Evolutionary conservation across 2,113 vertebrate species (phyloP).

Genomic region (Osmerus eperlanus): DNA sequence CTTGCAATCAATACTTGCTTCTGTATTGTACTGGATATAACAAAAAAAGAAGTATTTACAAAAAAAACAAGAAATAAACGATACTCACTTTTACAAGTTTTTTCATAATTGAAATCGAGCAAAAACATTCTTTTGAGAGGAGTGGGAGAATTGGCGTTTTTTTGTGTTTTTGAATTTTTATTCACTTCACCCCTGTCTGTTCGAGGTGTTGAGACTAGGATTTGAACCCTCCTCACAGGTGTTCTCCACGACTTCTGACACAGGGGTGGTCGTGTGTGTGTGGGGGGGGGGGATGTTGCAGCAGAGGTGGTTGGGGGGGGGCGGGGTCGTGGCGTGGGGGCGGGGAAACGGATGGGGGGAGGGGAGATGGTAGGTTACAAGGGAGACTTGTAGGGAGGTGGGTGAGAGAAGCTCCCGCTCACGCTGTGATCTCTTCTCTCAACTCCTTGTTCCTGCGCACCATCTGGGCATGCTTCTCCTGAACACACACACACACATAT

Average conservation of each 20-base stretch:
- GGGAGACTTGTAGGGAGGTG: constrained; percentile 9
- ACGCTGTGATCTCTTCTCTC: constrained; percentile 80
- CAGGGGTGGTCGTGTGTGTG: constrained; percentile 40
- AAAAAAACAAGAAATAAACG: constrained; percentile 45
- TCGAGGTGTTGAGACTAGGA: constrained; percentile 8
- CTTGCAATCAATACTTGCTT: constrained; percentile 75
- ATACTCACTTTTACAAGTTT: constrained; percentile 62
- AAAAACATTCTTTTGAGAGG: constrained; percentile 68
- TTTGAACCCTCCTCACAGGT: constrained; percentile 43
- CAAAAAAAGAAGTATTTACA: constrained; percentile 80
- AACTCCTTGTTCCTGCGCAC: constrained; percentile 98
- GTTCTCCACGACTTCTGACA: constrained; percentile 40
- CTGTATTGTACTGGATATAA: constrained; percentile 72
- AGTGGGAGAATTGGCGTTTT: constrained; percentile 49
- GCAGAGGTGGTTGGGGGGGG: neutral
- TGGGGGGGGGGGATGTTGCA: constrained; percentile 20
- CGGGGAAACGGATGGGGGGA: neutral
- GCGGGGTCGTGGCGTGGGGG: constrained; percentile 1
- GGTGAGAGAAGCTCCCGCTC: constrained; percentile 42
- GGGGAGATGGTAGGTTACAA: constrained; percentile 13
- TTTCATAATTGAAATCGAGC: constrained; percentile 62
- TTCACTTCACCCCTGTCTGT: constrained; percentile 40
- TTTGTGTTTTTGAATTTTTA: neutral
- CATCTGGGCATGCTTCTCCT: constrained; percentile 90
- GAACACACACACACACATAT: constrained; percentile 6